Conservation (phyloP, 2,888 invertebrate species). For the Parochlus steinenii region DNA sequence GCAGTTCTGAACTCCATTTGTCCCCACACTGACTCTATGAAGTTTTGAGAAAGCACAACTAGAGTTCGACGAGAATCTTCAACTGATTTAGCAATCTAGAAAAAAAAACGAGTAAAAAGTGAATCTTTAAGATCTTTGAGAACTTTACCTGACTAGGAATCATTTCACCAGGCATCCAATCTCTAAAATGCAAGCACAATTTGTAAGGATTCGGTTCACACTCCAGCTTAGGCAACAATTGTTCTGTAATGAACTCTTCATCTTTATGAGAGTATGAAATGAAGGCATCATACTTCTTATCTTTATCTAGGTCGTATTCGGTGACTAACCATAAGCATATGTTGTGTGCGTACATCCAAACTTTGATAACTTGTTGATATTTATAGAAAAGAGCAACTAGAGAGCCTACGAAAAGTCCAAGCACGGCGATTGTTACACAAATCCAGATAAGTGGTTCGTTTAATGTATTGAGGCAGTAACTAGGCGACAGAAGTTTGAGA, state of each 20-base stretch:
- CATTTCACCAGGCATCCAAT: slow-evolving; percentile 57
- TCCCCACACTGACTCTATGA: slow-evolving; percentile 59
- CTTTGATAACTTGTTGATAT: slow-evolving; percentile 43
- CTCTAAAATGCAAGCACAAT: slow-evolving; percentile 54
- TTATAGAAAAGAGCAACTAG: slow-evolving; percentile 36
- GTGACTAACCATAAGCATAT: slow-evolving; percentile 44
- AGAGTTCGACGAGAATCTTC: slow-evolving; percentile 51
- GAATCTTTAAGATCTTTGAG: too few relatives aligned
- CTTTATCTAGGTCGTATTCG: slow-evolving; percentile 50
- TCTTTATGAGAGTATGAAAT: slow-evolving; percentile 66
- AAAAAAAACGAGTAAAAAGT: too few relatives aligned
- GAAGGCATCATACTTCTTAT: slow-evolving; percentile 55
- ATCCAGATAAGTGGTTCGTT: slow-evolving; percentile 24
- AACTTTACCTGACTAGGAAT: slow-evolving; percentile 47
- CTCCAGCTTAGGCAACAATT: slow-evolving; percentile 49
- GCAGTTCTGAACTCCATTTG: slow-evolving; percentile 59
- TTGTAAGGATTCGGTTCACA: slow-evolving; percentile 42
- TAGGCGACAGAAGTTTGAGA: slow-evolving; percentile 19
- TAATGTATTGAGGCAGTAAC: slow-evolving; percentile 31
- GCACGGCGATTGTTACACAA: slow-evolving; percentile 27
- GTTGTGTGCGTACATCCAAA: slow-evolving; percentile 47
- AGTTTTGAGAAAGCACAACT: slow-evolving; percentile 51
- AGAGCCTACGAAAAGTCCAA: slow-evolving; percentile 32
- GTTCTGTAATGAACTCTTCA: slow-evolving; percentile 46
- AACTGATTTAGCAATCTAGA: slow-evolving; percentile 52